Conservation (phyloP, 2,888 invertebrate species). For the Hedychridium roseum region DNA sequence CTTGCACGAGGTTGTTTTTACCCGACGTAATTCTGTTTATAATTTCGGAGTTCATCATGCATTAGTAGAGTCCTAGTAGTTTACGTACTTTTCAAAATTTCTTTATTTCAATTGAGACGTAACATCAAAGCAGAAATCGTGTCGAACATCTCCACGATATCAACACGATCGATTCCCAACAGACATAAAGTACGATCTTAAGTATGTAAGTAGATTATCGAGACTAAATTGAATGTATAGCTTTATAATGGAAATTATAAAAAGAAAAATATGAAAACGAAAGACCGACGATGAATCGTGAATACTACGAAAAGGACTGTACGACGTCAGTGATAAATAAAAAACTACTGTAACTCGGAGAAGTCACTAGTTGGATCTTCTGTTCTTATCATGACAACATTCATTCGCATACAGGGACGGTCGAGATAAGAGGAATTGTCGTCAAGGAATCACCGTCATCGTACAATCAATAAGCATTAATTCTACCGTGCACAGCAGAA, state of each 20-base stretch:
- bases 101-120: too few species aligned
- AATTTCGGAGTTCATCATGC: too few species aligned
- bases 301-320: constrained; percentile 58
- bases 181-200: constrained; percentile 57
- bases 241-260: constrained; percentile 57
- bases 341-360: constrained; percentile 56
- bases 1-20: too few species aligned
- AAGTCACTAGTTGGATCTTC: constrained; percentile 24
- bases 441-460: constrained; percentile 19
- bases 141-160: too few species aligned
- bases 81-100: too few species aligned
- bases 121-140: too few species aligned
- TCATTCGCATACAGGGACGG: too few species aligned
- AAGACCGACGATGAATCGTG: constrained; percentile 51
- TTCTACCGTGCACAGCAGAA: too few species aligned
- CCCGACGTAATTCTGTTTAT: too few species aligned
- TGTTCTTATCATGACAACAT: constrained; percentile 10
- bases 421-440: background rate
- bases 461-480: too few species aligned
- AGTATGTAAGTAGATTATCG: constrained; percentile 58
- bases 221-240: constrained; percentile 56
- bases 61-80: too few species aligned
- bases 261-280: constrained; percentile 28
- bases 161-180: too few species aligned
- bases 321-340: constrained; percentile 59